phyloP scores from a whole-genome alignment of 2,113 vertebrate genomes.

The Perognathus longimembris region DNA sequence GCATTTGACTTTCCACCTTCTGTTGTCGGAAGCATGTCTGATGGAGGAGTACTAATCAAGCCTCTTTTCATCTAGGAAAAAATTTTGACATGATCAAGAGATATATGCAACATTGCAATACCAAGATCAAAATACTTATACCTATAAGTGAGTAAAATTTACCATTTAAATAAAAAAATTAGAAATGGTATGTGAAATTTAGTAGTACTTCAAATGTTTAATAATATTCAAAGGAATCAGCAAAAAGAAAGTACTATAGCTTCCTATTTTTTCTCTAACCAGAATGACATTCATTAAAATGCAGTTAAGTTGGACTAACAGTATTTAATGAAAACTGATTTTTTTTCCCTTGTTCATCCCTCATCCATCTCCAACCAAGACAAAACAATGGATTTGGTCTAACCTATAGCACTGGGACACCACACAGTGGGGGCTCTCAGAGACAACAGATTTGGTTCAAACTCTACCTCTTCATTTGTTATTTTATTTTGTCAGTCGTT shows the following conservation, averaged over 20 bases:
- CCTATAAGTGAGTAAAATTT: neutral
- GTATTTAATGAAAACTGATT: neutral
- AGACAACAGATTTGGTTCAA: neutral
- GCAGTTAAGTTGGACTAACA: slow-evolving; percentile 23
- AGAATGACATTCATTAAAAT: slow-evolving; percentile 5
- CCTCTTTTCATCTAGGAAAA: slow-evolving; percentile 95
- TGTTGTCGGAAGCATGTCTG: slow-evolving; percentile 97
- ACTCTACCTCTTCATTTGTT: neutral
- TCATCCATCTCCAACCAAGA: neutral
- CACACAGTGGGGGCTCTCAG: neutral
- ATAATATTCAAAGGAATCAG: slow-evolving; percentile 43
- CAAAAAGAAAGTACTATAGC: slow-evolving; percentile 5
- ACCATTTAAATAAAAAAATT: slow-evolving; percentile 46
- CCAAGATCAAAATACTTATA: slow-evolving; percentile 50
- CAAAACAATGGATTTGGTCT: neutral
- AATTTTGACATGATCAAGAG: slow-evolving; percentile 56
- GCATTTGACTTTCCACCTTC: slow-evolving; percentile 97
- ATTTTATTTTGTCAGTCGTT: too few species aligned
- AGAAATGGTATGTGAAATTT: slow-evolving; percentile 21
- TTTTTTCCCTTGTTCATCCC: neutral
- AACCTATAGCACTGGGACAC: neutral
- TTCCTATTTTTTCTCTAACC: neutral
- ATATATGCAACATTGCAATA: neutral
- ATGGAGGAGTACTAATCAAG: slow-evolving; percentile 98
- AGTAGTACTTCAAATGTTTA: slow-evolving; percentile 35